Conservation (phyloP, 2,797 vertebrate species). For the Rhinophrynus dorsalis region DNA sequence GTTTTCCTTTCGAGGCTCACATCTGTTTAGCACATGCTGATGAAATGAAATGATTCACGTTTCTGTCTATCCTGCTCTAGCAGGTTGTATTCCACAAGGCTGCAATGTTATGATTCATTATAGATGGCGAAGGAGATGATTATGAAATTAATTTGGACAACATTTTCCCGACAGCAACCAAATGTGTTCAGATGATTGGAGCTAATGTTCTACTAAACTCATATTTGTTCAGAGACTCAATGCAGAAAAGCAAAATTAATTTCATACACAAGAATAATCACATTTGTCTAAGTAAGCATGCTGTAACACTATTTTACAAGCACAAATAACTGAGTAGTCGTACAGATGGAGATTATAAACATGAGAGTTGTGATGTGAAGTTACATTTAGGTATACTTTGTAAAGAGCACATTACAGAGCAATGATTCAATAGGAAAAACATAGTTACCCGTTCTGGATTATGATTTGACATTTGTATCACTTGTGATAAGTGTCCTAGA, state of each 20-base stretch:
- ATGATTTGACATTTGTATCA: no score
- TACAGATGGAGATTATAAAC: background rate
- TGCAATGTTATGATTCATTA: conserved; percentile 12
- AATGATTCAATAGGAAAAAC: no score
- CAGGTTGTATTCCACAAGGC: background rate
- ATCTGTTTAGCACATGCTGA: background rate
- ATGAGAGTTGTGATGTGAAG: no score
- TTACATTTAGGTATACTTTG: no score
- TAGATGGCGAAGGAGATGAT: background rate
- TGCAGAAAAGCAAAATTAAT: background rate
- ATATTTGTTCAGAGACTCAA: background rate
- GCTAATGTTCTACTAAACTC: background rate
- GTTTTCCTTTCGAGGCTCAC: background rate
- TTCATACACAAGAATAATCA: background rate
- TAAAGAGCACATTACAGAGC: no score
- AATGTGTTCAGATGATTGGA: background rate
- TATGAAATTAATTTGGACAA: background rate
- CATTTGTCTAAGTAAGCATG: background rate
- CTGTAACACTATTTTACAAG: background rate
- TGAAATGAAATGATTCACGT: background rate
- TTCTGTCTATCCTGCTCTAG: background rate
- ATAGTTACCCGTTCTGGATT: no score
- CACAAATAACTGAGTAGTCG: background rate
- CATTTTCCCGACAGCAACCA: background rate
- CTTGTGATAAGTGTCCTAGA: no score